Evolutionary conservation across 2,888 invertebrate genomes (phyloP), one percentile per base, ranked within the genome.

Genomic region (Diaprepes abbreviatus): DNA sequence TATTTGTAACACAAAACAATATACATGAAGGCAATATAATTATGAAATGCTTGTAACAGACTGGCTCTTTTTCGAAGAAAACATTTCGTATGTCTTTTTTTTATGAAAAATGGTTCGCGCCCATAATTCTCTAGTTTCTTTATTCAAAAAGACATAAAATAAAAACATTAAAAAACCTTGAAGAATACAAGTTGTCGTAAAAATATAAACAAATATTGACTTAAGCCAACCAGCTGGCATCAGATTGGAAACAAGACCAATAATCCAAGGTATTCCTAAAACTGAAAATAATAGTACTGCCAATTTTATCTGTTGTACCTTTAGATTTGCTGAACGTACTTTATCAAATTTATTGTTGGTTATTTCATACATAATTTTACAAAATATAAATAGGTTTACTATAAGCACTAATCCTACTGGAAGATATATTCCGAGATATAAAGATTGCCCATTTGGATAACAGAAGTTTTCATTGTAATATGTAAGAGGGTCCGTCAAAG

Each of bases 101-200:
- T 65, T 48, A 16, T 10, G 14, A 19, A 24, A 40, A n/a, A 62
- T 2, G 9, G 31, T 63, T 63, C 86, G 85, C 66, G 85, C 74
- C 89, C 89, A 89, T 55, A 87, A 79, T 60, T 85, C 85, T 38
- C 88, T 85, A 2, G 89, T 89, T 78, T 87, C 87, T 71, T 86
- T 86, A 79, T 90, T 89, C 0, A 88, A 86, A 9, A 89, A 75
- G 0, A 90, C 87, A 76, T 89, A 89, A 81, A 90, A 89, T 50
- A 89, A 58, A 76, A 89, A 89, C 71, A 89, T 79, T n/a, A 89
- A 85, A 70, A 89, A 88, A 0, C 89, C 89, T 81, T 90, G 89
- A 65, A 86, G 83, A 1, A 88, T 87, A 0, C 85, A 87, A 0
- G 87, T 86, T 10, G 88, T 73, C 55, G 87, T 86, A 76, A 89